These are phyloP conservation scores for Esox masquinongy DNA, from an alignment of 2,797 vertebrate species.

Conservation along the genomic window DNA sequence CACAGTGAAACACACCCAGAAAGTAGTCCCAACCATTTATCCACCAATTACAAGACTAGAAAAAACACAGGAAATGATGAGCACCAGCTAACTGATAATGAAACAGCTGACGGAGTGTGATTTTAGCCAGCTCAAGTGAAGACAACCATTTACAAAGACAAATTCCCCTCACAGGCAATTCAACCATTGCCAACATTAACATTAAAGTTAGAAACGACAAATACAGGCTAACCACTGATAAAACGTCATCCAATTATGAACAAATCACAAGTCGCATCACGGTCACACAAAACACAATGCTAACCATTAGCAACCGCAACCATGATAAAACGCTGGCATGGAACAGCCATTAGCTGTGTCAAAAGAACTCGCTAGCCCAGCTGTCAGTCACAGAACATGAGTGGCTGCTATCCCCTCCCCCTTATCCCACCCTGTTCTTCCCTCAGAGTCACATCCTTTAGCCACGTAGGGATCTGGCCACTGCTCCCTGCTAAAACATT, in stretches of 20 bases:
- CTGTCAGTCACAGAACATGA: slow-evolving; percentile 14
- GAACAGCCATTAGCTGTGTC: slow-evolving; percentile 13
- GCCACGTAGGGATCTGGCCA: neutral
- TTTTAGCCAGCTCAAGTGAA: neutral
- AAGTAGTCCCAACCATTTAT: neutral
- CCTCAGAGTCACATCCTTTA: neutral
- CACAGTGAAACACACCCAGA: neutral
- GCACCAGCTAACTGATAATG: slow-evolving; percentile 47
- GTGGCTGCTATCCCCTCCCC: neutral
- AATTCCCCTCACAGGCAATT: too few species aligned
- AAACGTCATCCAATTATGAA: neutral
- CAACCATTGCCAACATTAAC: neutral
- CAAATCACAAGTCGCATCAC: neutral
- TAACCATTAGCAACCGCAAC: neutral
- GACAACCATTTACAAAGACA: neutral
- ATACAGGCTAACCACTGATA: neutral
- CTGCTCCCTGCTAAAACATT: neutral
- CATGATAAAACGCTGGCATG: slow-evolving; percentile 9
- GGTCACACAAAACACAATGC: too few species aligned
- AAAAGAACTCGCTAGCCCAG: neutral
- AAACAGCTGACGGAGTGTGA: slow-evolving; percentile 4
- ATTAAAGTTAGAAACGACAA: neutral
- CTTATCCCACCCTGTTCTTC: too few species aligned
- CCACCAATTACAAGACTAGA: neutral
- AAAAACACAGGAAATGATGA: slow-evolving; percentile 32